Base-by-base conservation (phyloP, 2,888 invertebrate species). In the Furcula furcula region DNA sequence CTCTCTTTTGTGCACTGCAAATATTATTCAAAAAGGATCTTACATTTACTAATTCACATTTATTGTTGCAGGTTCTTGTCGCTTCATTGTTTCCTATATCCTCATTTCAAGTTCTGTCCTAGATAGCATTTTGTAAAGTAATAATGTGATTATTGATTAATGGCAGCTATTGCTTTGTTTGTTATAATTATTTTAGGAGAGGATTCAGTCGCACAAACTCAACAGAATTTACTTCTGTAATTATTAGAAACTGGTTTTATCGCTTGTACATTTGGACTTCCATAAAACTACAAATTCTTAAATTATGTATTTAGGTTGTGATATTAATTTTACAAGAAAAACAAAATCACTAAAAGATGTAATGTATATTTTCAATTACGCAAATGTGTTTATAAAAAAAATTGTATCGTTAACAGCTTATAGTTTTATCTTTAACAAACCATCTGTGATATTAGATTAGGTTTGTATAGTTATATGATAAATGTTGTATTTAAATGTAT, bases 31-130 rank as follows among this genome's bases (percentile, higher is more conserved):
- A n/a, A n/a, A n/a, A n/a, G n/a, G n/a, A n/a, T n/a, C n/a, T n/a
- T n/a, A n/a, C n/a, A n/a, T n/a, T n/a, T n/a, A n/a, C n/a, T n/a
- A n/a, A n/a, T n/a, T n/a, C n/a, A n/a, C 34, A 46, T 49, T 56
- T 46, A 73, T 83, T 84, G 76, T 91, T 92, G 33, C 92, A 95
- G 95, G 81, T 96, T 97, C 85, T 92, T 95, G 65, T 97, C 97
- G 43, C 91, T 97, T 56, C 97, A 97, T 81, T 97, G 97, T 85
- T 94, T 94, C 79, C 91, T 97, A 55, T 97, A 95, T 82, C 96
- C 97, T 31, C 92, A 95, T 78, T 94, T 94, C 75, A 92, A 93
- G 68, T 94, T 94, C 82, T 97, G 97, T 74, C 94, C 94, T 49
- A 91, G 91, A 88, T 92, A 90, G 84, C 73, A 54, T 25, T 25